Evolutionary conservation across 2,888 invertebrate species (phyloP), one percentile per base, ranked within the genome.

Genomic region (Philhelius pedissequus): DNA sequence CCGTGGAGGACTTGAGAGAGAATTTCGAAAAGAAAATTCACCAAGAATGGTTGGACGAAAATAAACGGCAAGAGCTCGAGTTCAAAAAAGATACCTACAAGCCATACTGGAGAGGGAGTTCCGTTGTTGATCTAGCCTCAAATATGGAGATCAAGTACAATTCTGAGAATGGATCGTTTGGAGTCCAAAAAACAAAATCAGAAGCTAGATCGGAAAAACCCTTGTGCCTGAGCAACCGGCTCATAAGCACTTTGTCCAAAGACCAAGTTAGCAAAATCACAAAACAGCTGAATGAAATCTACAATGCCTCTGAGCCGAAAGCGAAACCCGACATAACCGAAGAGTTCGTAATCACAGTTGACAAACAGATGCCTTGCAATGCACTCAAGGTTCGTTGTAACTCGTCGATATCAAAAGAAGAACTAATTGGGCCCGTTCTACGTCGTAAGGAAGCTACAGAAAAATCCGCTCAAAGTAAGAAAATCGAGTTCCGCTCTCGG

Each of bases 211-310:
- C 71, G 6, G 76, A 91, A 91, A 56, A 92, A 91, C 89, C 92
- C 91, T 87, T 92, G 89, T 95, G 96, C 8, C 93, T 96, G 11
- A 96, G 96, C 7, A 95, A 94, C 88, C 94, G 95, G 77, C 93
- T 97, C 68, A 96, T 96, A 94, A 96, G 96, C 88, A 96, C 97
- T 88, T 92, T 97, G 50, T 96, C 97, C 0, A 94, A 95, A 91
- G 96, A 97, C 86, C 97, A 97, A 92, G 95, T 97, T 0, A 94
- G 94, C 87, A 95, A 95, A 27, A 92, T 97, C 48, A 96, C 96
- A 90, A 94, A 94, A 87, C 97, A 97, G 89, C 90, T 97, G 0
- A 95, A 95, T 87, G 96, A 96, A 86, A 97, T 97, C 81, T 97
- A 97, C 87, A 95, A 95, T 64, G 94, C 93, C 0, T 77, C 88